Percentiles rank a stretch among this genome's conserved stretches.
Evolutionary conservation across 2,797 vertebrate species (phyloP).

Genomic region (Amphiprion clarkii): DNA sequence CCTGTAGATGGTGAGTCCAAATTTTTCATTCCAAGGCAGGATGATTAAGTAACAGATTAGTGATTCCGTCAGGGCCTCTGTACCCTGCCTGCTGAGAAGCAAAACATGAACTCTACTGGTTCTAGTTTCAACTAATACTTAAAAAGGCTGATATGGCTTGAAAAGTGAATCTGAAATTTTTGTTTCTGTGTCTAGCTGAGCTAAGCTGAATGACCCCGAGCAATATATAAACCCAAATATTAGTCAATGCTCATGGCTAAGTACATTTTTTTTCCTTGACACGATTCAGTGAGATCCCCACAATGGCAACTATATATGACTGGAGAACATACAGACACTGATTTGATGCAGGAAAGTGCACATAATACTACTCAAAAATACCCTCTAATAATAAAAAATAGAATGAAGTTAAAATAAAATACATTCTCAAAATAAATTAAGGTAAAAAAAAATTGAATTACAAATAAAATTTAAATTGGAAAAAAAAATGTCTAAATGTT

Average conservation of each 20-base stretch:
- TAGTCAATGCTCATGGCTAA: background rate
- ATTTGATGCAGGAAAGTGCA: background rate
- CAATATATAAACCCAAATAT: background rate
- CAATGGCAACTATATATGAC: background rate
- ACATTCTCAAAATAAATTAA: background rate
- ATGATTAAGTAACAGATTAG: conserved; percentile 64
- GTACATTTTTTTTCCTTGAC: background rate
- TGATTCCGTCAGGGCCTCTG: conserved; percentile 32
- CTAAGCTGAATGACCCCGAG: no score
- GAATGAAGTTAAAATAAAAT: background rate
- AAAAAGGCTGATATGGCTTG: background rate
- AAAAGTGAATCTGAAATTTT: background rate
- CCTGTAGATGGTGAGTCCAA: conserved; percentile 29
- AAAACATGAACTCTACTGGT: conserved; percentile 8
- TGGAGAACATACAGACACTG: background rate
- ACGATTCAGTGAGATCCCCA: background rate
- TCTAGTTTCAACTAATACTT: conserved; percentile 18
- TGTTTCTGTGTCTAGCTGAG: background rate
- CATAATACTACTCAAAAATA: background rate
- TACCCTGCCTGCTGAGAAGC: conserved; percentile 34
- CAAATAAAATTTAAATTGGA: background rate
- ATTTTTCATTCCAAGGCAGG: conserved; percentile 44
- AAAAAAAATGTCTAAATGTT: background rate
- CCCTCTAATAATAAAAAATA: background rate
- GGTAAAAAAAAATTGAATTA: background rate